A percentile compares a stretch with the other conserved stretches of the same genome.
Evolutionary conservation across 2,113 vertebrate species (phyloP).

Genomic region (Miniopterus natalensis): DNA sequence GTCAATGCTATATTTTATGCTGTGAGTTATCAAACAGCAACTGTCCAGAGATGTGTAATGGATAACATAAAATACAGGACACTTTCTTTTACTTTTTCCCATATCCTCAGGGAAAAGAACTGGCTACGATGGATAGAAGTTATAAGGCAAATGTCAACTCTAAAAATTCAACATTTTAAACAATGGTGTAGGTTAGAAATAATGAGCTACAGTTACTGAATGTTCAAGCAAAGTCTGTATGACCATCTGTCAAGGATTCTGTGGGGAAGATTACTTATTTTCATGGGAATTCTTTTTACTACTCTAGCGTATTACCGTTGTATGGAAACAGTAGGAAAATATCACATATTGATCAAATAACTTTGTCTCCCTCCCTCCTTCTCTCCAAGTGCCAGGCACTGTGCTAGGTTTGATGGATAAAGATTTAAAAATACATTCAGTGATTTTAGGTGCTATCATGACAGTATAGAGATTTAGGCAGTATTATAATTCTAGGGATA

Average conservation of each 20-base stretch:
- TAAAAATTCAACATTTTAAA: constrained; percentile 61
- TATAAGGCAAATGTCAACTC: constrained; percentile 38
- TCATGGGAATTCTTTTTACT: neutral
- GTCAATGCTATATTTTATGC: neutral
- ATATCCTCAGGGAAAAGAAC: neutral
- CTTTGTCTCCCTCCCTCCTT: accelerated
- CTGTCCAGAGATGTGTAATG: neutral
- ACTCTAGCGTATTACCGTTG: neutral
- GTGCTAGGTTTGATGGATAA: neutral
- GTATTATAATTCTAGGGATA: neutral
- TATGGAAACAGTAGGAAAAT: constrained; percentile 31
- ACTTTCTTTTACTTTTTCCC: neutral
- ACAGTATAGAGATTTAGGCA: neutral
- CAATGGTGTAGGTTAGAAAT: constrained; percentile 55
- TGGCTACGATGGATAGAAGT: neutral
- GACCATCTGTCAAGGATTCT: constrained; percentile 70
- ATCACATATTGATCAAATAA: neutral
- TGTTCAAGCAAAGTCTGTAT: constrained; percentile 62
- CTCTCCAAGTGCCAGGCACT: neutral
- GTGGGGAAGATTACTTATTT: constrained; percentile 42
- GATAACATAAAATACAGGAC: neutral
- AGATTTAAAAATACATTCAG: neutral
- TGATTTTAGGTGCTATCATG: neutral
- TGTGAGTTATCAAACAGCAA: neutral
- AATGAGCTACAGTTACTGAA: constrained; percentile 33